phyloP scores from a whole-genome alignment of 2,888 invertebrate genomes.

The Plebejus melissa region DNA sequence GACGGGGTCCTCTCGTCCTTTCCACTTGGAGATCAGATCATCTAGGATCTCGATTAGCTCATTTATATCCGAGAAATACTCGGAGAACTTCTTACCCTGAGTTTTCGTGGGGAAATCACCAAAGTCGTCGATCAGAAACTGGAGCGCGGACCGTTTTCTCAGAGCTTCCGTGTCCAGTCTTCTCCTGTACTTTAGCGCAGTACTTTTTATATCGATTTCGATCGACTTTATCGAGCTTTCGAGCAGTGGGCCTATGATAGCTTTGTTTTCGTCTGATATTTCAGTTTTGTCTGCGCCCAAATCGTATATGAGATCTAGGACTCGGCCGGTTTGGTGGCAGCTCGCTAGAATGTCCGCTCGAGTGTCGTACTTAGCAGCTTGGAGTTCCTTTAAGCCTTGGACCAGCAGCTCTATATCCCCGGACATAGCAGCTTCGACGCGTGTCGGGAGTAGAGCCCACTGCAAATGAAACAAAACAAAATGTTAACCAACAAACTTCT shows the following conservation, averaged over 20 bases:
- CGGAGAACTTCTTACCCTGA: constrained; percentile 25
- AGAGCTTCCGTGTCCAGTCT: constrained; percentile 32
- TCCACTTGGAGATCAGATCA: constrained; percentile 30
- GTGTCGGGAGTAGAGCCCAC: background rate
- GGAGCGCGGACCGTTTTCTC: constrained; percentile 32
- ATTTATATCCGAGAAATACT: constrained; percentile 24
- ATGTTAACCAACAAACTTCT: background rate
- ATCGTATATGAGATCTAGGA: constrained; percentile 22
- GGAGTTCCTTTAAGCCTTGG: background rate
- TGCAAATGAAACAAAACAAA: background rate
- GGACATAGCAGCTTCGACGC: background rate
- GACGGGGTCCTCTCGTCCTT: constrained; percentile 30
- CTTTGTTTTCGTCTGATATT: constrained; percentile 15
- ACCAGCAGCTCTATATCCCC: background rate
- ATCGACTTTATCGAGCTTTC: background rate
- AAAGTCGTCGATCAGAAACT: constrained; percentile 32
- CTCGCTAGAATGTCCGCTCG: background rate
- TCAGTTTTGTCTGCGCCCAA: constrained; percentile 8
- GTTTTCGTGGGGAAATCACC: constrained; percentile 29
- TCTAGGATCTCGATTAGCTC: constrained; percentile 29
- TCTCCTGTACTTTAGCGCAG: constrained; percentile 30
- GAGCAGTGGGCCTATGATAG: constrained; percentile 2
- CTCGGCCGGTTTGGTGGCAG: background rate
- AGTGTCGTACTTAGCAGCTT: constrained; percentile 35
- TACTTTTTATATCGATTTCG: constrained; percentile 32